Conservation (phyloP, 2,797 vertebrate species). For the Pelobates cultripes region DNA sequence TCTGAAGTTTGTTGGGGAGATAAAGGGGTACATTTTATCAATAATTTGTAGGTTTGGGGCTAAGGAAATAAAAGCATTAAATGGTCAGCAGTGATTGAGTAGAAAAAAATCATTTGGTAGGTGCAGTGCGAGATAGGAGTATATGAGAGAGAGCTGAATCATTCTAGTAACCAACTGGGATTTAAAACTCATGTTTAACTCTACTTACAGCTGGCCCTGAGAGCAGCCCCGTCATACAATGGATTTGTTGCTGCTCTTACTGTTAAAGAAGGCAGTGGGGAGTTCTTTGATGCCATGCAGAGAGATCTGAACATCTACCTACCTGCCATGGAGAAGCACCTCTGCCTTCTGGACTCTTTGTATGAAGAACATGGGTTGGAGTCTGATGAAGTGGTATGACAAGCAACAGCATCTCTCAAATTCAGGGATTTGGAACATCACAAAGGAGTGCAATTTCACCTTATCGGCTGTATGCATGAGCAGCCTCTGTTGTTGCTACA, state of each 20-base stretch:
- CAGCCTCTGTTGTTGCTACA: neutral
- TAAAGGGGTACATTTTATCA: too few species aligned
- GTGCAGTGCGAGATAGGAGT: too few species aligned
- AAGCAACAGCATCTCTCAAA: neutral
- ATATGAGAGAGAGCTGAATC: too few species aligned
- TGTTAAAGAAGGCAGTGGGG: slow-evolving; percentile 80
- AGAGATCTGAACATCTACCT: slow-evolving; percentile 90
- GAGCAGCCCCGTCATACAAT: slow-evolving; percentile 90
- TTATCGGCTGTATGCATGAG: neutral
- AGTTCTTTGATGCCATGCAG: slow-evolving; percentile 83
- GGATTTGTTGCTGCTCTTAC: slow-evolving; percentile 89
- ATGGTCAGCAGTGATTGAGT: too few species aligned
- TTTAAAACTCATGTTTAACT: neutral
- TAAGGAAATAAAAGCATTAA: too few species aligned
- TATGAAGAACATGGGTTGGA: slow-evolving; percentile 94
- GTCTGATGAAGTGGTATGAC: slow-evolving; percentile 95
- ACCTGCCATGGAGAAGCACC: slow-evolving; percentile 92
- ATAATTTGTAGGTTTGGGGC: too few species aligned
- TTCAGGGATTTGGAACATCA: slow-evolving; percentile 69
- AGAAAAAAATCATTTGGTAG: too few species aligned
- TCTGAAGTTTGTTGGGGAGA: too few species aligned
- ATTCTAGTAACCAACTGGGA: too few species aligned
- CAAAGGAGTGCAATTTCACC: too few species aligned
- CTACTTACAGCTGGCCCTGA: slow-evolving; percentile 86
- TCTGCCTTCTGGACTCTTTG: slow-evolving; percentile 86